Conservation (phyloP, 1,140 invertebrate species). For the Meteorus sp. region DNA sequence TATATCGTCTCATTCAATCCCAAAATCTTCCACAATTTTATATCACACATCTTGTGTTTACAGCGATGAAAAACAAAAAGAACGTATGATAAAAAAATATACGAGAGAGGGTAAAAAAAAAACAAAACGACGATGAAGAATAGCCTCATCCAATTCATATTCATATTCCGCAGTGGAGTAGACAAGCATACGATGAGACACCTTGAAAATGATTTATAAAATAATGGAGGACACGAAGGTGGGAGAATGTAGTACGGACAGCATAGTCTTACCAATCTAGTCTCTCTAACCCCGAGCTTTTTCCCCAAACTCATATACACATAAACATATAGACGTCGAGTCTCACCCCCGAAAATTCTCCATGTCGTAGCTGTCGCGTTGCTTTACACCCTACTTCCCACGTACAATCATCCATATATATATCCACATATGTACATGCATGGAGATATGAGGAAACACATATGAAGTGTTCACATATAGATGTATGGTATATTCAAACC, state of each 20-base stretch:
- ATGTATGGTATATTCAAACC: no score
- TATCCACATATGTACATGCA: constrained; percentile 16
- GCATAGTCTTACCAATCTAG: constrained; percentile 33
- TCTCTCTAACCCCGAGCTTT: constrained; percentile 26
- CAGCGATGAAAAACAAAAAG: no score
- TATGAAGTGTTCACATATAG: background rate
- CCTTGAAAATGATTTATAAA: constrained; percentile 27
- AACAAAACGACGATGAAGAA: no score
- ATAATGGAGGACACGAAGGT: constrained; percentile 22
- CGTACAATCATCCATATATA: constrained; percentile 30
- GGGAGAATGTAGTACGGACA: no score
- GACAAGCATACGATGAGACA: constrained; percentile 1
- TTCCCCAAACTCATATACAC: constrained; percentile 23
- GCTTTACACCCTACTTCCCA: constrained; percentile 28
- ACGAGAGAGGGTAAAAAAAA: no score
- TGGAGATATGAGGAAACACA: background rate
- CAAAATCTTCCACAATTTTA: no score
- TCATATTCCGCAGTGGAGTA: constrained; percentile 19
- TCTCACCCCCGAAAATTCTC: constrained; percentile 13
- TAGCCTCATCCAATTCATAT: constrained; percentile 18
- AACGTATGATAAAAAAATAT: no score
- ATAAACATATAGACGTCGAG: no score
- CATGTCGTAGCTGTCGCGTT: constrained; percentile 1
- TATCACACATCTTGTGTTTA: no score
- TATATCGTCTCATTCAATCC: no score